Conservation (phyloP, 2,113 vertebrate genomes). For the Meriones unguiculatus region DNA sequence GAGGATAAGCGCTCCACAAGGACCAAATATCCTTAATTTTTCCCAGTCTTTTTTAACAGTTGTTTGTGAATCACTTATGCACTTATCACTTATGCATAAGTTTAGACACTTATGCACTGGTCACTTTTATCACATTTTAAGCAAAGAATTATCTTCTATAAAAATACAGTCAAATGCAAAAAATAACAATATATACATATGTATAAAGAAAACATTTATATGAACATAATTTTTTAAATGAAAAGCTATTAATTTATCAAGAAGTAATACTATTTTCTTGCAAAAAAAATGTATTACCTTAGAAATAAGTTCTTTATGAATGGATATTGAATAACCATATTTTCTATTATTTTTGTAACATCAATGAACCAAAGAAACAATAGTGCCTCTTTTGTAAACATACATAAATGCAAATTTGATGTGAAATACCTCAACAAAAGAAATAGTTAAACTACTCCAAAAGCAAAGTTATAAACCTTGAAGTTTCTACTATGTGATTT, state of each 20-base stretch:
- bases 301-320: background rate
- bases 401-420: background rate
- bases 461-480: background rate
- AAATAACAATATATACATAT: background rate
- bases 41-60: background rate
- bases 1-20: too few relatives aligned
- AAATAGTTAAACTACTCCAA: background rate
- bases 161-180: background rate
- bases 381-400: background rate
- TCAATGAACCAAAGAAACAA: background rate
- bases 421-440: background rate
- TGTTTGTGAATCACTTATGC: background rate
- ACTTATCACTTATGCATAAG: too few relatives aligned
- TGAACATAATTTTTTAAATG: background rate
- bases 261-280: background rate
- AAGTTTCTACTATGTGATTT: background rate
- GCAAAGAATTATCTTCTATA: background rate
- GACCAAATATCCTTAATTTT: too few relatives aligned
- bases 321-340: background rate
- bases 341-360: background rate
- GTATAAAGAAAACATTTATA: background rate
- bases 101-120: background rate
- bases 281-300: background rate
- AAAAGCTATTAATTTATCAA: background rate
- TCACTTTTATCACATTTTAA: background rate